Percentiles rank a stretch among this genome's conserved stretches.
Conservation (phyloP, 2,797 vertebrate species). For the Sebastes wilsoni region DNA sequence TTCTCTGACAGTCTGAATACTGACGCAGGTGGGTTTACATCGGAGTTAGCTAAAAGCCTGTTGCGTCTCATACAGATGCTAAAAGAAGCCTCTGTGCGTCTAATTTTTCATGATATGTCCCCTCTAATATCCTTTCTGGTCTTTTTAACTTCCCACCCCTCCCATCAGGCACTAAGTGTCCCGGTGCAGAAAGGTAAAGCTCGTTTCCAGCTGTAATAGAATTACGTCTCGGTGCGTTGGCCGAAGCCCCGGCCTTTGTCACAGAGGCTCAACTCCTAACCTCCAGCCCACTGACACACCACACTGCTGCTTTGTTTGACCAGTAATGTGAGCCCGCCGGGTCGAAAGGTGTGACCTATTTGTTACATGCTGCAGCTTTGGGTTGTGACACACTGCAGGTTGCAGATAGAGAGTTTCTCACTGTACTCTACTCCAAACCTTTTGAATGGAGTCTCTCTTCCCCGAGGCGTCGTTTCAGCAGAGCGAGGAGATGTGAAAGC, state of each 20-base stretch:
- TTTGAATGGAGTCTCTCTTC: neutral
- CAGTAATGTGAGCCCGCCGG: neutral
- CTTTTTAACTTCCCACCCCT: conserved; percentile 23
- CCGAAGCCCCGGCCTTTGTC: conserved; percentile 28
- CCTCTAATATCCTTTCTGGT: conserved; percentile 22
- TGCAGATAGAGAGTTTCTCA: neutral
- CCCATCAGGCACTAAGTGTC: conserved; percentile 18
- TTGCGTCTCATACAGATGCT: too few species aligned
- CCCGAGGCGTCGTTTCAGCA: neutral
- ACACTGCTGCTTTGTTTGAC: conserved; percentile 37
- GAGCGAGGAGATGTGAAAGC: neutral
- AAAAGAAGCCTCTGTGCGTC: too few species aligned
- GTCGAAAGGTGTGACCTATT: conserved; percentile 14
- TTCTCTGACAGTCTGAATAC: fast-evolving
- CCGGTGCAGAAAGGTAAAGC: neutral
- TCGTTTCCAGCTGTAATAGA: conserved; percentile 33
- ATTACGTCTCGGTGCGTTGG: conserved; percentile 12
- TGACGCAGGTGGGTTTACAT: too few species aligned
- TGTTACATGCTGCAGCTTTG: conserved; percentile 6
- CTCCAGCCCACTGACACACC: conserved; percentile 9
- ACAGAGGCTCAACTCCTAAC: conserved; percentile 7
- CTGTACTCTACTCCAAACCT: neutral
- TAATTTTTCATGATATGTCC: too few species aligned
- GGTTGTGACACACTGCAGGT: neutral
- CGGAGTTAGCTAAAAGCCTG: too few species aligned